Base-by-base conservation (phyloP, 2,888 invertebrate species). In the Meiosimyza decipiens region DNA sequence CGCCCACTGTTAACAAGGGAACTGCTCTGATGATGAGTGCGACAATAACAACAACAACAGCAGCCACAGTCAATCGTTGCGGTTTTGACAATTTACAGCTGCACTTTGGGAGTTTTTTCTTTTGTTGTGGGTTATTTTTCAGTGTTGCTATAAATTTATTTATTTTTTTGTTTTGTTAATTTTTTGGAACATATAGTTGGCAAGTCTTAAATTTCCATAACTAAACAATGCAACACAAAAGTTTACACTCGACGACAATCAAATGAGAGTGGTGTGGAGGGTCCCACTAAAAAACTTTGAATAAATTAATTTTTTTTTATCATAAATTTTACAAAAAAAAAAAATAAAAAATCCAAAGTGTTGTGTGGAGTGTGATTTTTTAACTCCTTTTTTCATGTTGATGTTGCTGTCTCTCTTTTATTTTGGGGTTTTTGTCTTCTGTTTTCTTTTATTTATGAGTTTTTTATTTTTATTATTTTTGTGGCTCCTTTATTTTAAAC, bases 221-320 rank as follows among this genome's bases (percentile, higher is more conserved):
- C 63, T 40, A 60, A 69, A 69, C 59, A 65, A 62, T 52, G 28
- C 54, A 57, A 18, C 57, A 71, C 22, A 16, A 15, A 55, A 71
- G 64, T 40, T 67, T 47, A 67, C 55, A 55, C 67, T 59, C 22
- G 59, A 22, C 59, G 59, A 22, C 59, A 22, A 54, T n/a, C 54
- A 16, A 16, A 18, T 7, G n/a, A 54, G 18, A 11, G 54, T 18
- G 7, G 54, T 7, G 54, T 54, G 54, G 54, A n/a, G 54, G 54
- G n/a, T 54, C 54, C 54, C 54, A n/a, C 1, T 18, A n/a, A 7
- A 54, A 60, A 59, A 69, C 49, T 40, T 60, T 28, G 60, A 69
- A 71, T 71, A 71, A 64, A 55, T 71, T 71, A 55, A 22, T 49
- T 55, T 63, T 49, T 71, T 71, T 71, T 71, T 55, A 33, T 28